Evolutionary conservation across 2,888 invertebrate species (phyloP), one percentile per base, ranked within the genome.

Genomic region (Emesis furor): DNA sequence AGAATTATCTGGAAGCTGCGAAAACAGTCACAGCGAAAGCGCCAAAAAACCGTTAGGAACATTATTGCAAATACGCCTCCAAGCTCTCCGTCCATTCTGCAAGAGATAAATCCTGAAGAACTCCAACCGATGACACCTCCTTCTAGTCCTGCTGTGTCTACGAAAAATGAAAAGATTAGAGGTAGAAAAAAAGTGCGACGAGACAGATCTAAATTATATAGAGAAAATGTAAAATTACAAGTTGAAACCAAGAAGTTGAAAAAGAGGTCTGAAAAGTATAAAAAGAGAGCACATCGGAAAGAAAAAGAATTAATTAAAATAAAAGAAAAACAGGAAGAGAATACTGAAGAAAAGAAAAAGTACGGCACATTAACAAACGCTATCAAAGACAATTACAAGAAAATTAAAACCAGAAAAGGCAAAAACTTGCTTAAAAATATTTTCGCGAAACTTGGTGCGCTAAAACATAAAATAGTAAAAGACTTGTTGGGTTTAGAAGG

Each of bases 221-320:
- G 35, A 69, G 69, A 69, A 69, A 69, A 69, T n/a, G 30, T 69
- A 37, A 69, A 69, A 69, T 37, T 69, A 32, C 30, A 69, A 69
- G 14, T 14, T 69, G 69, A 69, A 69, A 37, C 35, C 30, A 69
- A 35, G 30, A 69, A 72, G 72, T 51, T 42, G 72, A 72, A 72
- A 46, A 30, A 46, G 46, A 72, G 46, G 46, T 72, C 24, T 72
- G 72, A 72, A 72, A 72, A 72, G 46, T 46, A 72, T 72, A 72
- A 46, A 46, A 72, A 72, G 46, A 72, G 72, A 46, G 72, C 72
- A 46, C 42, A 72, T 46, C 72, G 72, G 39, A 72, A 72, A 46
- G 72, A 42, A 46, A 72, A 72, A 72, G 72, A 72, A 72, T 42
- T 46, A 72, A 42, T 72, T 72, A 46, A 72, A 72, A 46, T 46